Base-by-base conservation (phyloP, 2,888 invertebrate species). In the Drosophila anomelani region DNA sequence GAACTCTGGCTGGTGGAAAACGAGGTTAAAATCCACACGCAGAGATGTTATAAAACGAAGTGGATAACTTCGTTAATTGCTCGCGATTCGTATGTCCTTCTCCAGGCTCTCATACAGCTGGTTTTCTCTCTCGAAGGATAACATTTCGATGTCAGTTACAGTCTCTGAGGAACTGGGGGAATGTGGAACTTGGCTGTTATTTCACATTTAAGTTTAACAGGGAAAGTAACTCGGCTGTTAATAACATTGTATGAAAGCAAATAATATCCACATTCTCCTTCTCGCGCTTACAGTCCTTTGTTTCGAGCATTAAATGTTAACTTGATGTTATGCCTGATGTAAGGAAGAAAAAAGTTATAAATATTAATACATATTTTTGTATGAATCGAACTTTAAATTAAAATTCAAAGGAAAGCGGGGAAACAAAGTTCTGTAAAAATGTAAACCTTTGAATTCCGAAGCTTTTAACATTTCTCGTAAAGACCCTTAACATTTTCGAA, bases 11-110 rank as follows among this genome's bases (percentile, higher is more conserved):
- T 39, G n/a, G 10, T 26, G 43, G 36, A 47, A 76, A 83, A 69
- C 64, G 66, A 88, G 83, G 89, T 88, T 83, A 84, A 83, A 73
- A 15, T 83, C 89, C 83, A 83, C 83, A 85, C 57, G 29, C 43
- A 41, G 23, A 47, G 56, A 39, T 54, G 32, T 32, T 32, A 53
- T 39, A 54, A 47, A 63, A 55, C 69, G 80, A 82, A 64, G 41
- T 23, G 5, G 17, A 15, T 26, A 59, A 53, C 44, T 69, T 69
- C 69, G 69, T 69, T 69, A 69, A 69, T 68, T 69, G 43, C 38
- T 57, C 38, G 29, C 26, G 29, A 29, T 20, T 32, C 59, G 12
- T 23, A 20, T 41, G 10, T 5, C 49, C 17, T 61, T 20, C 20
- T 29, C 26, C 20, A 26, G 8, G 12, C 20, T 39, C n/a, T 15